A percentile compares a stretch with the other conserved stretches of the same genome.
phyloP scores from a whole-genome alignment of 2,113 vertebrate species.

The Pluvialis apricaria region DNA sequence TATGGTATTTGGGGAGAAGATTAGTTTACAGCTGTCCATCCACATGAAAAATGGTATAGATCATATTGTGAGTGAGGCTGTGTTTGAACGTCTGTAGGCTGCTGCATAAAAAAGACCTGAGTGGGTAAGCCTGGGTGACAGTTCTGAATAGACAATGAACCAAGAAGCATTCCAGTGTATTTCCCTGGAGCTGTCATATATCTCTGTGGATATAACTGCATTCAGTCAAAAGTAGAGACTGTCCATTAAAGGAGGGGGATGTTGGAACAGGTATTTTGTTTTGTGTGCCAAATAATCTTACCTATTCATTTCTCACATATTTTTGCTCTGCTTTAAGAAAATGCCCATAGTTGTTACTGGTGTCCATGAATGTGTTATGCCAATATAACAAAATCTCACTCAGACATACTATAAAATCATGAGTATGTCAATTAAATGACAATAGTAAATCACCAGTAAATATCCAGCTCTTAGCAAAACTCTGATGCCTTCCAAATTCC shows the following conservation, averaged over 20 bases:
- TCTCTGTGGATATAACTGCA: background rate
- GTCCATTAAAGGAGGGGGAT: background rate
- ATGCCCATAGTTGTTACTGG: fast-evolving
- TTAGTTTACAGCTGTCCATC: background rate
- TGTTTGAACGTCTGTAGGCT: background rate
- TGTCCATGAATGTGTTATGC: background rate
- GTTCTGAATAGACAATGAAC: background rate
- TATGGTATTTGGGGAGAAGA: background rate
- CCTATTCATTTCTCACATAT: background rate
- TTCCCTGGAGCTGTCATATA: background rate
- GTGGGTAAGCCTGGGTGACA: background rate
- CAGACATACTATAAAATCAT: background rate
- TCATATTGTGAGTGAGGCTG: background rate
- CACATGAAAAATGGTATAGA: background rate
- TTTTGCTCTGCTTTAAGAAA: background rate
- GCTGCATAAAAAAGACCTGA: background rate
- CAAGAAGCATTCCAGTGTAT: background rate
- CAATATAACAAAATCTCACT: background rate
- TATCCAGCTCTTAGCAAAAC: background rate
- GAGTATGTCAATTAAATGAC: background rate
- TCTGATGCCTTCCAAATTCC: background rate
- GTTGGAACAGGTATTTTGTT: background rate
- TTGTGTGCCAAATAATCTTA: background rate
- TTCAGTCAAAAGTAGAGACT: background rate
- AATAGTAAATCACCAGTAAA: background rate